Conservation (phyloP, 2,888 invertebrate species). For the Melipona beecheii region DNA sequence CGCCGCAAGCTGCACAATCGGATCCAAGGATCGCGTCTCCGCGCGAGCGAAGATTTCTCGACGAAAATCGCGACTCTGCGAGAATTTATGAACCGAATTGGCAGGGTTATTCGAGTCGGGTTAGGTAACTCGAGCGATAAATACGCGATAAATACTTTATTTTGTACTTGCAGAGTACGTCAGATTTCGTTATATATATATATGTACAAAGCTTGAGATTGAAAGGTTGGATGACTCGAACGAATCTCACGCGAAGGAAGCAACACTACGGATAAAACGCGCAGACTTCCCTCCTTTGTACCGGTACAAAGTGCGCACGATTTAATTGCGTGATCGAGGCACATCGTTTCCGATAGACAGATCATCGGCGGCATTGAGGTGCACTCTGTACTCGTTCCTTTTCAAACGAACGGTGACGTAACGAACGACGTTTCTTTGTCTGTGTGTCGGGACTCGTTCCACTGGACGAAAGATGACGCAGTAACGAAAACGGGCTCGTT, state of each 20-base stretch:
- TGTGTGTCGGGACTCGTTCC: conserved; percentile 6
- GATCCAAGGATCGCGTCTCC: conserved; percentile 59
- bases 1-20: conserved; percentile 64
- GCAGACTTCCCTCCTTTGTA: background rate
- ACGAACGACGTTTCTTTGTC: conserved; percentile 3
- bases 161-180: background rate
- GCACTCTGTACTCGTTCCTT: background rate
- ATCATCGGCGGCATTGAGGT: conserved; percentile 15
- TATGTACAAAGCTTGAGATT: background rate
- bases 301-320: background rate
- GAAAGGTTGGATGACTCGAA: background rate
- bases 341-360: background rate
- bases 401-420: conserved; percentile 40
- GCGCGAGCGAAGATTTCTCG: conserved; percentile 58
- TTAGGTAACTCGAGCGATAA: too few relatives aligned
- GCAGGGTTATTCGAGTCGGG: background rate
- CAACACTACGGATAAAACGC: conserved; percentile 1
- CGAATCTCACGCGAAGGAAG: background rate
- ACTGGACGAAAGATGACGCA: conserved; percentile 43
- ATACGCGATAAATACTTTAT: too few relatives aligned
- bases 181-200: background rate
- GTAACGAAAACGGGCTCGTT: conserved; percentile 56
- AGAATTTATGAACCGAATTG: conserved; percentile 52
- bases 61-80: conserved; percentile 60
- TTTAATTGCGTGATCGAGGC: conserved; percentile 34